Evolutionary conservation across 2,113 vertebrate species (phyloP), one percentile per base, ranked within the genome.

Genomic region (Microtus montanus): DNA sequence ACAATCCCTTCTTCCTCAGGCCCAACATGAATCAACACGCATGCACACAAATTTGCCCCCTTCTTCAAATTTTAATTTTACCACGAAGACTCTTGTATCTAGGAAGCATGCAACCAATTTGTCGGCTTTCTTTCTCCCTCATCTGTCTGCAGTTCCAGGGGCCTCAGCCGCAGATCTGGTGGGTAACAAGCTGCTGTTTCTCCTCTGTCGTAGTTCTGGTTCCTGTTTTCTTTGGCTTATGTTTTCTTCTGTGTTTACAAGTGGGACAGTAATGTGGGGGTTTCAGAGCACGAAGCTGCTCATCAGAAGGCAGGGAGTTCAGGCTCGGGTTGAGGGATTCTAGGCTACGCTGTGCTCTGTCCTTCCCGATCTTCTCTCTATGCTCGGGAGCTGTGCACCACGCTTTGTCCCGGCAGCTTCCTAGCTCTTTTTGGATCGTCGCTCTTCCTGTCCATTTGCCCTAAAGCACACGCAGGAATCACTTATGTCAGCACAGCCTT

Each of bases 391-490:
- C 47, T 22, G 6, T 64, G n/a, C 3, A 8, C 41, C n/a, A 5
- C 5, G 33, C 28, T 61, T 88, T 52, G 13, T 77, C 3, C 47
- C 82, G 77, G 28, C 2, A 33, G 28, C 19, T 41, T 61, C 66
- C 22, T 92, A 15, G 4, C 63, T 38, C 58, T 82, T 17, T 52
- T 2, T 9, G 44, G 35, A 2, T 44, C 41, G 47, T 58, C 28
- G 14, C 49, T 41, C 17, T 58, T 90, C 19, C 5, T 85, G 7
- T 17, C 58, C 41, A 52, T 24, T 66, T 47, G 64, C 75, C 63
- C 35, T 33, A 88, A 75, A 70, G 54, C 24, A 82, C 78, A 85
- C 82, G 58, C 8, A 66, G 77, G 41, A 95, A 92, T 61, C 66
- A n/a, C 5, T 91, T 70, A 26, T 79, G 35, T 54, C 30, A 64